Base-by-base conservation (phyloP, 64 coral and sea anemone genomes). In the Montipora capricornis region DNA sequence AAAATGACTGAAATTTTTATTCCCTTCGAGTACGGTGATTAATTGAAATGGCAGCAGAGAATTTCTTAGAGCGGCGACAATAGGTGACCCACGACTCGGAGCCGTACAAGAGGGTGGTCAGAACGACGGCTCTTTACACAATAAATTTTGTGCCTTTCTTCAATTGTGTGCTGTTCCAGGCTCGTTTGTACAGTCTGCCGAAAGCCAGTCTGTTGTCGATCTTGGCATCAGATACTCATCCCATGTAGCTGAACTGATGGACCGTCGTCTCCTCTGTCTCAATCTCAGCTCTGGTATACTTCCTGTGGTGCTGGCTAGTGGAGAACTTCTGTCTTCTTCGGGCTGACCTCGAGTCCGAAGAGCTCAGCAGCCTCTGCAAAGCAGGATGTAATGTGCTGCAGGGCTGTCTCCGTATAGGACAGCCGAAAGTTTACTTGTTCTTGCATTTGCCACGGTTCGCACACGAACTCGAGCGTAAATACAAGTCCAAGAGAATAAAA, bases 41-140 rank as follows among this genome's bases (percentile, higher is more conserved):
- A 37, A 37, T 37, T 37, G 37, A 37, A 37, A 37, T 37, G 29
- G 37, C 37, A 37, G 2, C 37, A 37, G 37, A 37, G 37, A 37
- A 37, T 37, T 37, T 37, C 37, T 37, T 37, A 37, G 37, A 37
- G 53, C 24, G 53, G 4, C 5, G 12, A 53, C 71, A 26, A 9
- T 78, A 79, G n/a, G 87, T 37, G 1, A 55, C 52, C 52, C 52
- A 55, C 5, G 52, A 5, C 52, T 55, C 52, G 52, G 52, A 55
- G 52, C 52, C 52, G 37, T 2, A 2, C 37, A 37, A 37, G 37
- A 55, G 5, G 52, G 49, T 89, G 3, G 37, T 37, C 37, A 82
- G 61, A 7, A 91, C 64, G 5, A 81, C 61, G n/a, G 89, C 78
- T n/a, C 24, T 24, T 44, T 91, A 91, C 2, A 81, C 89, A 6